These are phyloP conservation scores for Eupithecia vulgata DNA, from an alignment of 2,888 invertebrate genomes.

Conservation along the genomic window DNA sequence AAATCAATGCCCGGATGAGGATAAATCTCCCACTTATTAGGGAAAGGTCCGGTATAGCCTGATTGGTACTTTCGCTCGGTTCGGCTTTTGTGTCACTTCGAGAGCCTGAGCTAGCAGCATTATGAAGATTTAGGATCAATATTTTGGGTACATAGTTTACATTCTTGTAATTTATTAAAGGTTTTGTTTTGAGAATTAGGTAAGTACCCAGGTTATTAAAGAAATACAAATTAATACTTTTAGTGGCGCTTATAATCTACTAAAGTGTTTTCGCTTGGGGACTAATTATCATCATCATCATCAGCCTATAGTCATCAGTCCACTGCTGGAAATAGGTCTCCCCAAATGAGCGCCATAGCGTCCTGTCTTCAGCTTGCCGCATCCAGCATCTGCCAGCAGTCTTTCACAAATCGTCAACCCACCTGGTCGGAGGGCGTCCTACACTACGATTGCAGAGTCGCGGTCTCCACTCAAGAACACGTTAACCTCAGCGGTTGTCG, in stretches of 20 bases:
- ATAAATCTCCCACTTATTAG: slow-evolving; percentile 13
- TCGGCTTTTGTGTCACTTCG: slow-evolving; percentile 7
- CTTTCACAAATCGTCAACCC: no score
- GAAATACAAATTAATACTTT: neutral
- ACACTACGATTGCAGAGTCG: no score
- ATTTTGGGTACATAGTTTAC: neutral
- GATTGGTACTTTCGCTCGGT: slow-evolving; percentile 7
- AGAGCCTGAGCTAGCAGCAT: neutral
- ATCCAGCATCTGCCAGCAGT: no score
- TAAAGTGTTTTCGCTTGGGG: no score
- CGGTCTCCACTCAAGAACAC: no score
- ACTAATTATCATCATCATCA: no score
- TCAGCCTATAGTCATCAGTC: no score
- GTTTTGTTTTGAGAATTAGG: neutral
- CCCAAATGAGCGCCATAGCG: no score
- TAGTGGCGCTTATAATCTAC: neutral
- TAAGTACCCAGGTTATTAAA: neutral
- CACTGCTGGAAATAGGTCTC: no score
- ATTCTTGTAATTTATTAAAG: neutral
- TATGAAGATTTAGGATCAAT: neutral
- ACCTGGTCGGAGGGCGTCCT: no score
- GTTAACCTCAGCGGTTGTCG: no score
- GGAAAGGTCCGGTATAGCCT: neutral
- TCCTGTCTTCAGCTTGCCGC: no score
- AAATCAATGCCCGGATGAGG: slow-evolving; percentile 47